Percentiles rank a stretch among this genome's conserved stretches.
Evolutionary conservation across 2,113 vertebrate genomes (phyloP).

Genomic region (Syngnathoides biaculeatus): DNA sequence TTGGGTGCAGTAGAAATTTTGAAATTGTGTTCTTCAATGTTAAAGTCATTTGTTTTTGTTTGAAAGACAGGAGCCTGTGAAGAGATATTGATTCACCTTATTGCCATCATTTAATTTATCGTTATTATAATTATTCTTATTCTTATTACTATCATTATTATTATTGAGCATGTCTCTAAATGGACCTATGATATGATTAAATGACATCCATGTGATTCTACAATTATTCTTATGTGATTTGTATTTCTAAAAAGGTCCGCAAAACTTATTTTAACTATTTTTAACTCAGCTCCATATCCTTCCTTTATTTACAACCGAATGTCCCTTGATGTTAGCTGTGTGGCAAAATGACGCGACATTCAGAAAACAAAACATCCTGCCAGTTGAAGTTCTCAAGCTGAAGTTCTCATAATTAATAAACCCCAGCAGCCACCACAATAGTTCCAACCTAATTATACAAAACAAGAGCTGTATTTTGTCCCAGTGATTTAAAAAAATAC

Average conservation of each 20-base stretch:
- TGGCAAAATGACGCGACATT: too few species aligned
- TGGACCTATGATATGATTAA: slow-evolving; percentile 73
- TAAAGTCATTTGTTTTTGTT: slow-evolving; percentile 33
- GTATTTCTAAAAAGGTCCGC: not conserved
- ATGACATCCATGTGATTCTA: slow-evolving; percentile 56
- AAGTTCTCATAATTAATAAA: too few species aligned
- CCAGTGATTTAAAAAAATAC: too few species aligned
- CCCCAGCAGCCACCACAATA: not conserved
- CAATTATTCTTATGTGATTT: slow-evolving; percentile 8
- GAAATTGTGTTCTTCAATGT: slow-evolving; percentile 40
- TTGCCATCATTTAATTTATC: slow-evolving; percentile 18
- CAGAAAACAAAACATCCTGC: too few species aligned
- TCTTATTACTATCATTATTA: slow-evolving; percentile 52
- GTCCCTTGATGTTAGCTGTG: too few species aligned
- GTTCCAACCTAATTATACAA: not conserved
- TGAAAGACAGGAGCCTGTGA: slow-evolving; percentile 31
- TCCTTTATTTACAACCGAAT: too few species aligned
- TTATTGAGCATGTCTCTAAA: slow-evolving; percentile 75
- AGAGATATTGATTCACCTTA: slow-evolving; percentile 14
- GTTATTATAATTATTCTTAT: slow-evolving; percentile 44
- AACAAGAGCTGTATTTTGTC: too few species aligned
- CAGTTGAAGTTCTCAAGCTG: too few species aligned
- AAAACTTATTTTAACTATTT: too few species aligned
- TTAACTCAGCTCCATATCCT: too few species aligned
- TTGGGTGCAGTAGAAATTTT: slow-evolving; percentile 40